Conservation (phyloP, 1,140 invertebrate genomes). For the Venustaconcha ellipsiformis region DNA sequence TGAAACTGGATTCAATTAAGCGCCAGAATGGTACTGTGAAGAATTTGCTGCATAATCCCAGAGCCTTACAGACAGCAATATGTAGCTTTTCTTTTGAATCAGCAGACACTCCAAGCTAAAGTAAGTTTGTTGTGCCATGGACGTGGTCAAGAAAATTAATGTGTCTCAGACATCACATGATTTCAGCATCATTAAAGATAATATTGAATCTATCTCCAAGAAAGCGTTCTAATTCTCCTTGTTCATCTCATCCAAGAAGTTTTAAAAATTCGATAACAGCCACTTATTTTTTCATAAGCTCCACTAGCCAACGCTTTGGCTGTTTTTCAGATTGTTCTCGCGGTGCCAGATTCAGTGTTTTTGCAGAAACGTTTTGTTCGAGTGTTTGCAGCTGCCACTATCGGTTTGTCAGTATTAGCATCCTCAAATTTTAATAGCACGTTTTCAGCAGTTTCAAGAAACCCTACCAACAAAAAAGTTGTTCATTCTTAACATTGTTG, state of each 20-base stretch:
- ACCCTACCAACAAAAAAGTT: not conserved
- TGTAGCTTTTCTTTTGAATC: not conserved
- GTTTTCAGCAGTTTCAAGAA: not conserved
- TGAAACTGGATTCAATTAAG: no score
- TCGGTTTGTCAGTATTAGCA: not conserved
- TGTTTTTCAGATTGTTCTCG: not conserved
- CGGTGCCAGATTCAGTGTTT: conserved; percentile 3
- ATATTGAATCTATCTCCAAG: not conserved
- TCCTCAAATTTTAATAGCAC: not conserved
- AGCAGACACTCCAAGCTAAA: not conserved
- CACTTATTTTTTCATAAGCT: conserved; percentile 6
- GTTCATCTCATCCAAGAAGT: not conserved
- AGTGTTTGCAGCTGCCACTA: not conserved
- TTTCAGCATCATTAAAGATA: not conserved
- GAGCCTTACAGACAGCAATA: not conserved
- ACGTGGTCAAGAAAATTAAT: not conserved
- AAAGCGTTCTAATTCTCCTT: not conserved
- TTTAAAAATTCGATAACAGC: not conserved
- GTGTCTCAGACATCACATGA: not conserved
- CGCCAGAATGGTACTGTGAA: no score
- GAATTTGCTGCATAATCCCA: no score
- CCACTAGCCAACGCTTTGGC: not conserved
- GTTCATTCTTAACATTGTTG: not conserved
- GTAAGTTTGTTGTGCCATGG: not conserved
- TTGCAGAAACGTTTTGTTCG: not conserved